Evolutionary conservation across 1,140 invertebrate genomes (phyloP), one percentile per base, ranked within the genome.

Genomic region (Caerostris extrusa): DNA sequence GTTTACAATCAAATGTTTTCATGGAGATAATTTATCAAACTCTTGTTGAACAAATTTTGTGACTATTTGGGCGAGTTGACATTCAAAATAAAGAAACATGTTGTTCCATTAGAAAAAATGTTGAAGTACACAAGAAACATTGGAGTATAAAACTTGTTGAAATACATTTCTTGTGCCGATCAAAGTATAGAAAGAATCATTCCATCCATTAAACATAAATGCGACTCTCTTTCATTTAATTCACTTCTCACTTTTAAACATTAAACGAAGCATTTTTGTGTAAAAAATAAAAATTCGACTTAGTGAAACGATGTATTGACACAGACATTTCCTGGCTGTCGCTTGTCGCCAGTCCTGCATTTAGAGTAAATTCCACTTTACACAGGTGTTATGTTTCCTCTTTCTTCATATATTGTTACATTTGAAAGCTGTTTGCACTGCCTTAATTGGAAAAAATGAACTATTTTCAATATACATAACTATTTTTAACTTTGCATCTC

Each of bases 401-500:
- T 85, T n/a, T 19, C 57, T 85, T 56, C 19, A 56, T 57, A 17
- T 57, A 56, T 14, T 17, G 14, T 58, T 61, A 7, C 8, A 90
- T 90, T 81, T 60, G 4, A 71, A 81, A 90, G 89, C 89, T 81
- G 81, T 60, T 81, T 90, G 89, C 89, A 90, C 89, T 90, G 89
- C 89, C 89, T 81, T 8, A 87, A 57, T 64, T 10, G 19, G 7
- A 77, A 34, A 34, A 69, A 61, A 53, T 61, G 19, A 50, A 8
- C 61, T 87, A 87, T 87, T 87, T 87, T 87, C 17, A 85, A 85
- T 58, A 85, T 58, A 85, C 19, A 85, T 5, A 57, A 58, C 82
- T 85, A 85, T 85, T 85, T 85, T 85, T 58, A 58, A 85, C 4
- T 7, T 34, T 8, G 19, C n/a, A 34, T 50, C 7, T 50, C 7